Conservation (phyloP, 2,888 invertebrate species). For the Lasioglossum vierecki region DNA sequence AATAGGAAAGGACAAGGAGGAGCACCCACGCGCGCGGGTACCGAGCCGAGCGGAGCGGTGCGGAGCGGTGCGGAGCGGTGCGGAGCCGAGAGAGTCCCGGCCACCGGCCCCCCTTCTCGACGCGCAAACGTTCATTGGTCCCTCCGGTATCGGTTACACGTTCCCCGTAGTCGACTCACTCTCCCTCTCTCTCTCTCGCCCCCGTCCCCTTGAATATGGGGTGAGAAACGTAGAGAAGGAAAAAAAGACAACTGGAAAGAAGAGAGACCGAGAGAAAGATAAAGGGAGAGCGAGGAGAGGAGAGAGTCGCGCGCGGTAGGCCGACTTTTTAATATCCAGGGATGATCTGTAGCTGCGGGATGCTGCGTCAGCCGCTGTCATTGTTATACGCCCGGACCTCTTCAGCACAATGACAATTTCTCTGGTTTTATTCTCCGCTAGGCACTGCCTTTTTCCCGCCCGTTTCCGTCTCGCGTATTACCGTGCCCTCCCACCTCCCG, state of each 20-base stretch:
- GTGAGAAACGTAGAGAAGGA: conserved; percentile 55
- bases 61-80: background rate
- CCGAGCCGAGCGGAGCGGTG: background rate
- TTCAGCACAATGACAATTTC: conserved; percentile 84
- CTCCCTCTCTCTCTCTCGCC: background rate
- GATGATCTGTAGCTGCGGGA: conserved; percentile 83
- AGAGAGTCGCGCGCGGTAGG: conserved; percentile 68
- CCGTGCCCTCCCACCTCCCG: conserved; percentile 60
- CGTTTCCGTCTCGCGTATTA: conserved; percentile 74
- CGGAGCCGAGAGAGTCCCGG: background rate
- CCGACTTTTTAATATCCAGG: conserved; percentile 84
- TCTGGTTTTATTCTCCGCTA: conserved; percentile 83
- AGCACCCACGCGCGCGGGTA: conserved; percentile 2
- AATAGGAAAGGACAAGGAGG: conserved; percentile 56
- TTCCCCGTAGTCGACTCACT: conserved; percentile 15
- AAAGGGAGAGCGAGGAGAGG: conserved; percentile 26
- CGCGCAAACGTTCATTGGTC: conserved; percentile 19
- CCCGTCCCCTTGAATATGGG: conserved; percentile 24
- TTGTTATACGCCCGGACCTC: conserved; percentile 83
- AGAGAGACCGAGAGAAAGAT: conserved; percentile 21
- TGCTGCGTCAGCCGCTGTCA: conserved; percentile 84
- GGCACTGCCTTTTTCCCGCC: conserved; percentile 77
- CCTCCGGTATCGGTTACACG: conserved; percentile 60
- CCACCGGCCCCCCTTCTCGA: background rate
- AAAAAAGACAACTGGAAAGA: conserved; percentile 56